Evolutionary conservation across 2,113 vertebrate genomes (phyloP).

Genomic region (Tragelaphus imberbis): DNA sequence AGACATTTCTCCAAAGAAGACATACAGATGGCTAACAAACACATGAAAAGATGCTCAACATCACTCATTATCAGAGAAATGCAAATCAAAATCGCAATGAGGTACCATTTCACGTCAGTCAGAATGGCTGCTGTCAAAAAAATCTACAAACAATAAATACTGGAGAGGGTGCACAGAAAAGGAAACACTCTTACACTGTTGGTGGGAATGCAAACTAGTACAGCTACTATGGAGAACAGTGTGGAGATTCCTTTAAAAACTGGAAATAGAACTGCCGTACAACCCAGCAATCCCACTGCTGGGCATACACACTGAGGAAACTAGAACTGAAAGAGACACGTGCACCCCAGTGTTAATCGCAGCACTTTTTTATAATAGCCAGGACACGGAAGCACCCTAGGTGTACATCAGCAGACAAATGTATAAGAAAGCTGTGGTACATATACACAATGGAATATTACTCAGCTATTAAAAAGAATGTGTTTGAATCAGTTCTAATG

Average conservation of each 20-base stretch:
- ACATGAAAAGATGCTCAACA: background rate
- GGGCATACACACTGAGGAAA: background rate
- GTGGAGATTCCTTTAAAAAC: background rate
- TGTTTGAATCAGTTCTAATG: background rate
- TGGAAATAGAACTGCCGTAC: background rate
- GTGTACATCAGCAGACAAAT: background rate
- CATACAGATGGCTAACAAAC: background rate
- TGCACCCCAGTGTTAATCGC: rapidly evolving
- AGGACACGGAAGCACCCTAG: background rate
- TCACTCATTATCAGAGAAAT: background rate
- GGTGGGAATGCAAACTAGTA: background rate
- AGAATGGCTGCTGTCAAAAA: background rate
- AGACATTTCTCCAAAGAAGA: background rate
- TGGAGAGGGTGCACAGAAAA: background rate
- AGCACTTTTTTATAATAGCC: background rate
- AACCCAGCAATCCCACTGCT: background rate
- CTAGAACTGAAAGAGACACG: background rate
- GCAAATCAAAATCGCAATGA: background rate
- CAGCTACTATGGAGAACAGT: background rate
- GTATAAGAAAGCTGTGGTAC: background rate
- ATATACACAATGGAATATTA: background rate
- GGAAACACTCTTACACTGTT: background rate
- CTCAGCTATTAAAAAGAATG: background rate
- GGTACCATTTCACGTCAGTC: background rate
- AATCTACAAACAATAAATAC: background rate